Percentiles rank a stretch among this genome's conserved stretches.
Evolutionary conservation across 2,113 vertebrate species (phyloP).

Genomic region (Indicator maculatus): DNA sequence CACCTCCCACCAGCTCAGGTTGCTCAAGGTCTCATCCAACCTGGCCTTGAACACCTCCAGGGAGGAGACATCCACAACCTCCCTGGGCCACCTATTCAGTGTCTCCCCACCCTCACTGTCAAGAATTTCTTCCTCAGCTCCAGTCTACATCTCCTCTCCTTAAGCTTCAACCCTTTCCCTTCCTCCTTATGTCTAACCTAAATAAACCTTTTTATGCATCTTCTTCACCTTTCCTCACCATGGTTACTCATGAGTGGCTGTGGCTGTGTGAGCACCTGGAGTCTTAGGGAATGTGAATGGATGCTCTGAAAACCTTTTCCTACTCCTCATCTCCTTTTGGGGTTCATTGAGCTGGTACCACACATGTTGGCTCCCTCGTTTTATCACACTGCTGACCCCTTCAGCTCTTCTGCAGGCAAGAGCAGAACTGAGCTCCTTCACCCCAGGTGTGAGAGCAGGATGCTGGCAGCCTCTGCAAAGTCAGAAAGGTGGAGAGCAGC

Average conservation of each 20-base stretch:
- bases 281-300: neutral
- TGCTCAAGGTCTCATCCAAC: too few species aligned
- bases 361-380: neutral
- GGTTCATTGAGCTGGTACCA: neutral
- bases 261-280: neutral
- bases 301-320: neutral
- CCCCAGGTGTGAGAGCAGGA: neutral
- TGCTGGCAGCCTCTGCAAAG: neutral
- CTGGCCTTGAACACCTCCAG: too few species aligned
- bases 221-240: neutral
- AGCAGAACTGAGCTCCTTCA: neutral
- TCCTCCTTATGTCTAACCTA: too few species aligned
- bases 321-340: neutral
- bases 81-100: too few species aligned
- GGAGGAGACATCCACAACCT: too few species aligned
- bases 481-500: neutral
- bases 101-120: too few species aligned
- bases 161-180: too few species aligned
- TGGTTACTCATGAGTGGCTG: accelerated
- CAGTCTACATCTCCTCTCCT: too few species aligned
- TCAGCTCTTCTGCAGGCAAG: neutral
- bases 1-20: too few species aligned
- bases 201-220: too few species aligned
- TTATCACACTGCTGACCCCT: neutral
- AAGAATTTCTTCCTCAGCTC: too few species aligned